These are phyloP conservation scores for Scaptomyza cyrtandrae DNA, from an alignment of 2,888 invertebrate species.

Conservation along the genomic window DNA sequence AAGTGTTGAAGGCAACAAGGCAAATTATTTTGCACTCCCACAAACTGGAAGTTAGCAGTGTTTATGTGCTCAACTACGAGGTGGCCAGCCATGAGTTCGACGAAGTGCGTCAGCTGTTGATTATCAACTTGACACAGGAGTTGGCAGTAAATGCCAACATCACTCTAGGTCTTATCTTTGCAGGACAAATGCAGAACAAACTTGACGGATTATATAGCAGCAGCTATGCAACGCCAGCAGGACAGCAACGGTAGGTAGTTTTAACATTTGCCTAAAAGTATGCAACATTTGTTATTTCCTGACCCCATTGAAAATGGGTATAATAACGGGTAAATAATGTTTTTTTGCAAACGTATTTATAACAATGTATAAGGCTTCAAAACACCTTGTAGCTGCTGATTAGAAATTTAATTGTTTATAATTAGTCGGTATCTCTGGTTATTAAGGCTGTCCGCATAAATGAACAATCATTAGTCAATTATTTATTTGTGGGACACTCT, in stretches of 20 bases:
- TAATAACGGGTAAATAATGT: too few species aligned
- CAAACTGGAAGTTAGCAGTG: constrained; percentile 84
- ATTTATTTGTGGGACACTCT: too few species aligned
- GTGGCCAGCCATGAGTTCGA: constrained; percentile 56
- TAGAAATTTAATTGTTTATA: not conserved
- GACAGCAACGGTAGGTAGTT: constrained; percentile 84
- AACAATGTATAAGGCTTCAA: not conserved
- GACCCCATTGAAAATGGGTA: too few species aligned
- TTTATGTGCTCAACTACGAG: constrained; percentile 39
- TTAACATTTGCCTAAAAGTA: constrained; percentile 39
- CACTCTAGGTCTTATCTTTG: constrained; percentile 87
- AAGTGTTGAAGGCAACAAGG: constrained; percentile 83
- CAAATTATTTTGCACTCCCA: constrained; percentile 87
- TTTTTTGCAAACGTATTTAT: too few species aligned
- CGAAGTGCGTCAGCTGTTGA: constrained; percentile 66
- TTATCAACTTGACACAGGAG: constrained; percentile 63
- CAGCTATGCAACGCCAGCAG: constrained; percentile 85
- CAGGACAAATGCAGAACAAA: constrained; percentile 87
- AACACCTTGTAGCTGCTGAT: not conserved
- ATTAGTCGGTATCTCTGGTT: not conserved
- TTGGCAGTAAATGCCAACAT: constrained; percentile 82
- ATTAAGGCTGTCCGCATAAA: constrained; percentile 24
- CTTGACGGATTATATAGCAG: constrained; percentile 91
- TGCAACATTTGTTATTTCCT: constrained; percentile 16
- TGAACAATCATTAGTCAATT: constrained; percentile 1